Evolutionary conservation across 2,113 vertebrate genomes (phyloP), one percentile per base, ranked within the genome.

Genomic region (Tympanuchus pallidicinctus): DNA sequence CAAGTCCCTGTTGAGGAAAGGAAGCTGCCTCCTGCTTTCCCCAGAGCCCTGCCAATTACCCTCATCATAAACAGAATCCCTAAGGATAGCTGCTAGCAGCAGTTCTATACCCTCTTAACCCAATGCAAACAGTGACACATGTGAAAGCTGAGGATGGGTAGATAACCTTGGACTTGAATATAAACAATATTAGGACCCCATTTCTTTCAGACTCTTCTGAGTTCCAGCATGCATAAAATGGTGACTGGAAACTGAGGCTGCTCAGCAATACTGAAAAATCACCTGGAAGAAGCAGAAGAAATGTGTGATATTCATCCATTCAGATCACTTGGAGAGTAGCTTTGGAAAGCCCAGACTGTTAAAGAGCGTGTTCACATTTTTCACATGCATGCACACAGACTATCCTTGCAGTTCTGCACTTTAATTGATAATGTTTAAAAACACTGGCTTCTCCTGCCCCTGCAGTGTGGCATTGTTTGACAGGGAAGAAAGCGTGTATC

Each of bases 231-330:
- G 80, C 92, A 75, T 74, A 40, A 65, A 40, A 40, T 6, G 17
- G 27, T 73, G 64, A 38, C 64, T 34, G 64, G 43, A 96, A 97
- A 88, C 90, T 81, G 95, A 94, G 69, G 88, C 48, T 34, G n/a
- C 43, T 87, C 66, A 56, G 57, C 69, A 75, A 20, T 92, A 73
- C 71, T 90, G 67, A 94, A 94, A 88, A 92, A 63, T 22, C 6
- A 82, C 8, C 56, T 59, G 50, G 64, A 52, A 89, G 28, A 75
- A 86, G 52, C 25, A 81, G 27, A 42, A 78, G 3, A 64, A 83
- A 66, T 47, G 3, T 57, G 8, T 60, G 16, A 15, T 65, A 52
- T 86, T 90, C 36, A 19, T 48, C 32, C 60, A 42, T 17, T 81
- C 64, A 69, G 34, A 45, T 57, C 42, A 36, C 21, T 77, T 54